Base-by-base conservation (phyloP, 2,888 invertebrate genomes). In the Pheosia gnoma region DNA sequence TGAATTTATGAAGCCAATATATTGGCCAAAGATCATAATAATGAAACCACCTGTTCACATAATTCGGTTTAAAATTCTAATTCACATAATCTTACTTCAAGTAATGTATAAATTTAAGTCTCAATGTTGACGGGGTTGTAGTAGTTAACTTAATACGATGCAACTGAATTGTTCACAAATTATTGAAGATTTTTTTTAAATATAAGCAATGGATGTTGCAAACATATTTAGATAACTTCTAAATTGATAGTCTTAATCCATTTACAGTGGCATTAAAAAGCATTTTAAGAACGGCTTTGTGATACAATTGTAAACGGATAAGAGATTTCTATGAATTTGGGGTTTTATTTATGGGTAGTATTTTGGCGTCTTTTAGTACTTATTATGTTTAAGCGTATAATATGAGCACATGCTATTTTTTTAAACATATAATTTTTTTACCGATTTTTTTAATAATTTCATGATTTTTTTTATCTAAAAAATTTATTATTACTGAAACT, bases 21-120 rank as follows among this genome's bases (percentile, higher is more conserved):
- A 13, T 45, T 45, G 25, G 45, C 41, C 43, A 45, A 45, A 25
- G 13, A 39, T n/a, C 39, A 39, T 39, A 55, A 55, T 6, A 39
- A 39, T 55, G 39, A n/a, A 3, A 39, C 55, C n/a, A 55, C n/a
- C 8, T 6, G 66, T 59, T 61, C 60, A 51, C 51, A 66, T 68
- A 74, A 69, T 67, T 73, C 67, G 61, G 67, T 64, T 66, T 63
- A 63, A 63, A 65, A 67, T 66, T 64, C 61, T 66, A 70, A 64
- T 66, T 65, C 59, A 67, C 60, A 70, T 70, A 77, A 71, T 77
- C 74, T 75, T 77, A 76, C 74, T 74, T 77, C 37, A 60, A 63
- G 59, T 58, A 38, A 59, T 38, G 59, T 61, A 55, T 25, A 25
- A 25, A 10, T 49, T 36, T 52, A 58, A 37, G 53, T 53, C 54